Percentiles rank a stretch among this genome's conserved stretches.
Conservation (phyloP, 2,888 invertebrate species). For the Polyommatus icarus region DNA sequence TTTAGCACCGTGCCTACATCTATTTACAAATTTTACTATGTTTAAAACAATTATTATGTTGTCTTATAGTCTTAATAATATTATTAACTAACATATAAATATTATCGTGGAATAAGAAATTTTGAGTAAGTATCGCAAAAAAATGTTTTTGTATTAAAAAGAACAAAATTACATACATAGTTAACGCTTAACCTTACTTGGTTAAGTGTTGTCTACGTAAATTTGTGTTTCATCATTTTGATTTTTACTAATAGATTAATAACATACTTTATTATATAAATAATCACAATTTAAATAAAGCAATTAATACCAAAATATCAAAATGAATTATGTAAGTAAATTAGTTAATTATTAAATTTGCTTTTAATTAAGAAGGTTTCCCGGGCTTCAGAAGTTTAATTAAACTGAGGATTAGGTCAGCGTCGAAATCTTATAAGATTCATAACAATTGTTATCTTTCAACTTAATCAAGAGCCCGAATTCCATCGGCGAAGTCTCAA, state of each 20-base stretch:
- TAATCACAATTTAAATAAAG: background rate
- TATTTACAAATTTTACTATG: background rate
- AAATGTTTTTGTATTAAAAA: too few relatives aligned
- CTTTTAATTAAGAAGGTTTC: slow-evolving; percentile 13
- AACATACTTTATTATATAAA: background rate
- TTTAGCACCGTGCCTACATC: background rate
- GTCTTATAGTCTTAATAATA: too few relatives aligned
- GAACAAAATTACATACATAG: too few relatives aligned
- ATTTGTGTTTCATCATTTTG: too few relatives aligned
- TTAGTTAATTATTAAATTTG: slow-evolving; percentile 26
- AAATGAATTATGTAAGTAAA: slow-evolving; percentile 12
- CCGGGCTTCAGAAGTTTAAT: slow-evolving; percentile 24
- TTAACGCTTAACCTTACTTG: too few relatives aligned
- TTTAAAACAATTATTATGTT: background rate
- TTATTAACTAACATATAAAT: too few relatives aligned
- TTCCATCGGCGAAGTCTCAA: slow-evolving; percentile 31
- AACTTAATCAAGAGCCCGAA: slow-evolving; percentile 32
- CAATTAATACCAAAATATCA: background rate
- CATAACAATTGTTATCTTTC: slow-evolving; percentile 26
- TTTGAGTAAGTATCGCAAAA: too few relatives aligned
- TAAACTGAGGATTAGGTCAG: slow-evolving; percentile 22
- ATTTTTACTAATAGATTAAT: too few relatives aligned
- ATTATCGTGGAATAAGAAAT: too few relatives aligned
- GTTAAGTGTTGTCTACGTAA: too few relatives aligned
- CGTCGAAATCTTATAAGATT: slow-evolving; percentile 31